phyloP scores from a whole-genome alignment of 2,888 invertebrate species.

The Aleiodes alternator region DNA sequence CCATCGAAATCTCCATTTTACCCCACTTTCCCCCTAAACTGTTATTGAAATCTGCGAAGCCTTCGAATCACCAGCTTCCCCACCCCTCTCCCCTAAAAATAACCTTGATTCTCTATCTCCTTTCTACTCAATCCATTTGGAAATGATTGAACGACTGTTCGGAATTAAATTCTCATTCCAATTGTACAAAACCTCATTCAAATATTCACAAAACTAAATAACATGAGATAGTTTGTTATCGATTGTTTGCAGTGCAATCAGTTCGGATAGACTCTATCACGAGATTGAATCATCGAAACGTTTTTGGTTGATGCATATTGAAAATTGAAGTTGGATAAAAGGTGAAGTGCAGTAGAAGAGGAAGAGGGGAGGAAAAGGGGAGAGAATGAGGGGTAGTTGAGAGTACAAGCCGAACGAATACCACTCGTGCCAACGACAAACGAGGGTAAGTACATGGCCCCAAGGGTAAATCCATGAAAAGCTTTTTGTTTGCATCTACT shows the following conservation, averaged over 20 bases:
- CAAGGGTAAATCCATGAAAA: conserved; percentile 57
- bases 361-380: conserved; percentile 22
- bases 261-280: conserved; percentile 10
- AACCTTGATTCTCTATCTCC: conserved; percentile 22
- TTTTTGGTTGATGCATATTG: conserved; percentile 12
- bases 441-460: conserved; percentile 55
- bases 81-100: too few species aligned
- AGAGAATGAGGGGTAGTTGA: conserved; percentile 40
- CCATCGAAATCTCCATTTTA: too few species aligned
- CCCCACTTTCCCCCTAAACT: too few species aligned
- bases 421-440: conserved; percentile 48
- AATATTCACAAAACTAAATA: conserved; percentile 16
- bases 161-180: not conserved
- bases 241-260: conserved; percentile 29
- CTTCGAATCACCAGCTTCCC: too few species aligned
- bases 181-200: conserved; percentile 10
- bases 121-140: not conserved
- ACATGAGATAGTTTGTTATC: conserved; percentile 11
- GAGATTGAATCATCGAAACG: conserved; percentile 42
- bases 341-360: conserved; percentile 36
- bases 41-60: too few species aligned
- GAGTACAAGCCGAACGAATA: conserved; percentile 43
- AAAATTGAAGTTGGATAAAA: conserved; percentile 26
- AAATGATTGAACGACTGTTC: too few species aligned
- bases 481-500: conserved; percentile 57